Evolutionary conservation across 2,888 invertebrate genomes (phyloP).

Genomic region (Drosophila leonis): DNA sequence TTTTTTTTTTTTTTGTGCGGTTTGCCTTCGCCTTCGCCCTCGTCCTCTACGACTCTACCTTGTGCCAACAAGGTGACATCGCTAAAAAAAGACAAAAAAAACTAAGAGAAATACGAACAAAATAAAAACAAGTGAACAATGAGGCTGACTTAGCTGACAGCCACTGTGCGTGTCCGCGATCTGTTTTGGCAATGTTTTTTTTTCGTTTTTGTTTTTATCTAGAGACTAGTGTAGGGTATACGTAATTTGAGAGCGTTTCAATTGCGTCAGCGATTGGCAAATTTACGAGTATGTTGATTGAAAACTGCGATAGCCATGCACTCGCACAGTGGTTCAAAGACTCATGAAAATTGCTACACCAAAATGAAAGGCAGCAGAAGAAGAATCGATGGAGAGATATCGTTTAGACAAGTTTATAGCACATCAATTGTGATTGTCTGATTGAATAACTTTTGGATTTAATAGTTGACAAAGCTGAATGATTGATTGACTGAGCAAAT

Average conservation of each 20-base stretch:
- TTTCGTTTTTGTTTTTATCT: slow-evolving; percentile 25
- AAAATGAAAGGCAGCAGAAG: background rate
- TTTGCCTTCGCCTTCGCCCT: slow-evolving; percentile 17
- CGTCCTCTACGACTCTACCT: slow-evolving; percentile 5
- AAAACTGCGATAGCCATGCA: slow-evolving; percentile 49
- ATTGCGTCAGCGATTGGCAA: slow-evolving; percentile 66
- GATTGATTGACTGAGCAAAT: background rate
- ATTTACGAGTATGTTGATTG: slow-evolving; percentile 68
- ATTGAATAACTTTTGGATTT: background rate
- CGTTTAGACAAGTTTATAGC: background rate
- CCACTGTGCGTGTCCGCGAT: slow-evolving; percentile 34
- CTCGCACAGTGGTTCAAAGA: slow-evolving; percentile 40
- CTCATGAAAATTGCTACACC: background rate
- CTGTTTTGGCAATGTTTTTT: slow-evolving; percentile 14
- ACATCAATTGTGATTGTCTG: background rate
- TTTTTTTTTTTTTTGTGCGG: slow-evolving; percentile 34
- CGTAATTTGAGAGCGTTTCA: slow-evolving; percentile 48
- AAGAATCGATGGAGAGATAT: background rate
- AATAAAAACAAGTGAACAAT: slow-evolving; percentile 13
- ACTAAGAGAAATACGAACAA: background rate
- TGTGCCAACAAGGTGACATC: slow-evolving; percentile 53
- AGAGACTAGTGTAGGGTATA: slow-evolving; percentile 25
- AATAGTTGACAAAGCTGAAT: too few relatives aligned
- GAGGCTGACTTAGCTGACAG: slow-evolving; percentile 15
- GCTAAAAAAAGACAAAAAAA: slow-evolving; percentile 49